A percentile compares a stretch with the other conserved stretches of the same genome.
Evolutionary conservation across 2,888 invertebrate genomes (phyloP).

Genomic region (Chromoteleia sp.): DNA sequence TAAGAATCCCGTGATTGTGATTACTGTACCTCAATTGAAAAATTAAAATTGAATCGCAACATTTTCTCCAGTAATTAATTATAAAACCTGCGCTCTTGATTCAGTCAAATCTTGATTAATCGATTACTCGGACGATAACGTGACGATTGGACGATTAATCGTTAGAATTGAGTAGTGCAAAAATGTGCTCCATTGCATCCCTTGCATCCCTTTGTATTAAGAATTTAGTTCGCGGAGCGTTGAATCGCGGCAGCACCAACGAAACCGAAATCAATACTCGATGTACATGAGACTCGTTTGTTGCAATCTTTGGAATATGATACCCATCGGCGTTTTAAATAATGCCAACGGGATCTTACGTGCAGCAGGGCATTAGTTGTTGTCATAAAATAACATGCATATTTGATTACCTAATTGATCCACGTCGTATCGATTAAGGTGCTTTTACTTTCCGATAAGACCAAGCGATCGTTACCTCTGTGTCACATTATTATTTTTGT

Average conservation of each 20-base stretch:
- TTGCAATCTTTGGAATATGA: slow-evolving; percentile 79
- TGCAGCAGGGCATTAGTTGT: slow-evolving; percentile 7
- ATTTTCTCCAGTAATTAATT: too few relatives aligned
- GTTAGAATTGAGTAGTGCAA: slow-evolving; percentile 15
- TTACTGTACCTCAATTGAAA: too few relatives aligned
- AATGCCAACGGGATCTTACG: slow-evolving; percentile 8
- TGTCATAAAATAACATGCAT: slow-evolving; percentile 8
- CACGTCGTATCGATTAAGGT: slow-evolving; percentile 3
- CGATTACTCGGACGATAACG: too few relatives aligned
- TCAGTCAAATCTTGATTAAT: too few relatives aligned
- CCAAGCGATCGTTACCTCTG: too few relatives aligned
- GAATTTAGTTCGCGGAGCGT: slow-evolving; percentile 80
- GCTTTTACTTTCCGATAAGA: background rate
- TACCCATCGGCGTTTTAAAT: slow-evolving; percentile 64
- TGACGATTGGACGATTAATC: too few relatives aligned
- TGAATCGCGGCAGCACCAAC: slow-evolving; percentile 82
- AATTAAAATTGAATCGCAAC: too few relatives aligned
- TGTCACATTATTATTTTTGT: too few relatives aligned
- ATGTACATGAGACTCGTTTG: slow-evolving; percentile 79
- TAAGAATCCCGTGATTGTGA: too few relatives aligned
- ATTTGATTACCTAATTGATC: slow-evolving; percentile 19
- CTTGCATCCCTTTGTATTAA: slow-evolving; percentile 53
- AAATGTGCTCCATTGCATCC: slow-evolving; percentile 19
- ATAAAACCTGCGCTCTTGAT: too few relatives aligned
- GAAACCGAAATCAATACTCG: slow-evolving; percentile 83